These are phyloP conservation scores for Sisyra terminalis DNA, from an alignment of 2,888 invertebrate genomes.

Conservation along the genomic window DNA sequence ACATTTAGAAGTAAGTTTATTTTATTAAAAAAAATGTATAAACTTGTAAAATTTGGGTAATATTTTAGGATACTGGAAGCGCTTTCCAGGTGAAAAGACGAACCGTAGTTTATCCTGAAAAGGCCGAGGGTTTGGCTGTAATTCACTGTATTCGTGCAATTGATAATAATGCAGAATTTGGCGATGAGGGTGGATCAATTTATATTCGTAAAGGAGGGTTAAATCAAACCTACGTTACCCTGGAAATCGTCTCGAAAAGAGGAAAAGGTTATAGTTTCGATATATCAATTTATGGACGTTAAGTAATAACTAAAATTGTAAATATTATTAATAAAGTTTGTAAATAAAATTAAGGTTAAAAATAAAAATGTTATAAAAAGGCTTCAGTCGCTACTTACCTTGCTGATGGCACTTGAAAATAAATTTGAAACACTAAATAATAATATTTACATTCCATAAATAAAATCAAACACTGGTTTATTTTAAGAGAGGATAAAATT, in stretches of 20 bases:
- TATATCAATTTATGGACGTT: slow-evolving; percentile 2
- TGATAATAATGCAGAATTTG: neutral
- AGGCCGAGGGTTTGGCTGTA: neutral
- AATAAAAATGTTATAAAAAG: too few relatives aligned
- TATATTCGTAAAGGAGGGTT: slow-evolving; percentile 1
- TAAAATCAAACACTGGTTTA: too few relatives aligned
- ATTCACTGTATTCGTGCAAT: slow-evolving; percentile 4
- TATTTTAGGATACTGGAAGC: neutral
- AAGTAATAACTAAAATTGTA: neutral
- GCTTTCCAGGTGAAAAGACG: neutral
- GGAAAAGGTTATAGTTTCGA: slow-evolving; percentile 4
- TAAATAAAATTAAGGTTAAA: too few relatives aligned
- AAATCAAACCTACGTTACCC: neutral
- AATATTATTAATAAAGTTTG: too few relatives aligned
- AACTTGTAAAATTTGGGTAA: too few relatives aligned
- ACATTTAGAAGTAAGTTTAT: too few relatives aligned
- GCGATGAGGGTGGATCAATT: neutral
- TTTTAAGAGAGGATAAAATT: too few relatives aligned
- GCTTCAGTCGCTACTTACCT: too few relatives aligned
- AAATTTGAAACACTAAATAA: too few relatives aligned
- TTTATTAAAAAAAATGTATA: too few relatives aligned
- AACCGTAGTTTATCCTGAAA: slow-evolving; percentile 2
- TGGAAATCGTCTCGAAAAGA: slow-evolving; percentile 2
- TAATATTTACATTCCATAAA: too few relatives aligned
- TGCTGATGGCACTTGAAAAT: too few relatives aligned